Percentiles rank a stretch among this genome's conserved stretches.
These are phyloP conservation scores for Cosmorhoe ocellata DNA, from an alignment of 2,888 invertebrate species.

Conservation along the genomic window DNA sequence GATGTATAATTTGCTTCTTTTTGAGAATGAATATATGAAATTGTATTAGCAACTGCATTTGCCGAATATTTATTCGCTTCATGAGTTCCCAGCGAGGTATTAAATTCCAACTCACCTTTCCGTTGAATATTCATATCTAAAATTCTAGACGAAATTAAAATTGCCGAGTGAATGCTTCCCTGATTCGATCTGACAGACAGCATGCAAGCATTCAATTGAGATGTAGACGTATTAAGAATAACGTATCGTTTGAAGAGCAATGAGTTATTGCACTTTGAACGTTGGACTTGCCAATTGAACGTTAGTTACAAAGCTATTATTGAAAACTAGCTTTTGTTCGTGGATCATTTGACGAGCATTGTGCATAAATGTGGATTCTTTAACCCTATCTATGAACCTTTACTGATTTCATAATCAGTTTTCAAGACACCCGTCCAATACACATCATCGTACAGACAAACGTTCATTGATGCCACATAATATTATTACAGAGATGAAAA, in stretches of 20 bases:
- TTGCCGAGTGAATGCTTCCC: slow-evolving; percentile 45
- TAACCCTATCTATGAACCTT: too few relatives aligned
- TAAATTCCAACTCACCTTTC: slow-evolving; percentile 5
- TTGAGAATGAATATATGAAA: too few relatives aligned
- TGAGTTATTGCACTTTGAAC: slow-evolving; percentile 46
- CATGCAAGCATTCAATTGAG: slow-evolving; percentile 62
- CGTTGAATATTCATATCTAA: slow-evolving; percentile 16
- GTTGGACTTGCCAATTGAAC: slow-evolving; percentile 39
- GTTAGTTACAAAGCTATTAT: neutral
- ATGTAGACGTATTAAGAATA: slow-evolving; percentile 62
- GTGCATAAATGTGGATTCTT: too few relatives aligned
- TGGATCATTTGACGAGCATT: neutral
- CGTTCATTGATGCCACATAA: neutral
- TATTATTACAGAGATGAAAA: neutral
- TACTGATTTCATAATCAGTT: too few relatives aligned
- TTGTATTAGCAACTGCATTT: too few relatives aligned
- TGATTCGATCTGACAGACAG: slow-evolving; percentile 52
- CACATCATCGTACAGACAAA: neutral
- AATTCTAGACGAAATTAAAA: slow-evolving; percentile 5
- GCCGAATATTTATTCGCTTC: slow-evolving; percentile 6
- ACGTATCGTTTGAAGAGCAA: slow-evolving; percentile 29
- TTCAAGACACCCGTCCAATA: too few relatives aligned
- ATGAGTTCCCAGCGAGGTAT: slow-evolving; percentile 9
- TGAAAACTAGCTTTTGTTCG: neutral
- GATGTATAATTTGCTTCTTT: too few relatives aligned